These are phyloP conservation scores for Drosophila bunnanda DNA, from an alignment of 2,888 invertebrate genomes.

Conservation along the genomic window DNA sequence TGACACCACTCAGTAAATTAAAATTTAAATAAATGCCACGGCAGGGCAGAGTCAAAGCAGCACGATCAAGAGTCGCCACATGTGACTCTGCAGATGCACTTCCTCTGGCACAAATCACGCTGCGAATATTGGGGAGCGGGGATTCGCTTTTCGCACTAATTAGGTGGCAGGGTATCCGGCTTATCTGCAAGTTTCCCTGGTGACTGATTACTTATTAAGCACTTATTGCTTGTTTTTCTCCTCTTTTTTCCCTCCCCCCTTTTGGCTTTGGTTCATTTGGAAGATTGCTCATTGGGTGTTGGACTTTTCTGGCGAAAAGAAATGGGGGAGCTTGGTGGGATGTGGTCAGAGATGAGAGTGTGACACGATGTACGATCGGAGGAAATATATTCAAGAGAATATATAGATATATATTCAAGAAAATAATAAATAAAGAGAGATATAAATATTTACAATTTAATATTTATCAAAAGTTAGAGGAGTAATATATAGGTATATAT, in stretches of 20 bases:
- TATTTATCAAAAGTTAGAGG: too few relatives aligned
- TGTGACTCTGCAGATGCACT: slow-evolving; percentile 51
- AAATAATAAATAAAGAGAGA: background rate
- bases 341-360: slow-evolving; percentile 22
- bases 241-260: background rate
- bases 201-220: slow-evolving; percentile 75
- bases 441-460: too few relatives aligned
- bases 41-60: slow-evolving; percentile 21
- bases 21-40: slow-evolving; percentile 50
- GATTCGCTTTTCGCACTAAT: slow-evolving; percentile 38
- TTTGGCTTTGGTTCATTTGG: slow-evolving; percentile 61
- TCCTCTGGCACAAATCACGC: slow-evolving; percentile 31
- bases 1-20: slow-evolving; percentile 61
- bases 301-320: slow-evolving; percentile 55
- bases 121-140: background rate
- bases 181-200: slow-evolving; percentile 30
- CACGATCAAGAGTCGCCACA: slow-evolving; percentile 40
- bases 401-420: background rate
- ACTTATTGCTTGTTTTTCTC: slow-evolving; percentile 55
- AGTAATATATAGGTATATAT: background rate
- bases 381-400: background rate
- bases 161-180: slow-evolving; percentile 38
- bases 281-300: slow-evolving; percentile 71
- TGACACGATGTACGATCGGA: background rate
- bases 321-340: slow-evolving; percentile 3